Evolutionary conservation across 2,888 invertebrate species (phyloP).

Genomic region (Poecilobothrus nobilitatus): DNA sequence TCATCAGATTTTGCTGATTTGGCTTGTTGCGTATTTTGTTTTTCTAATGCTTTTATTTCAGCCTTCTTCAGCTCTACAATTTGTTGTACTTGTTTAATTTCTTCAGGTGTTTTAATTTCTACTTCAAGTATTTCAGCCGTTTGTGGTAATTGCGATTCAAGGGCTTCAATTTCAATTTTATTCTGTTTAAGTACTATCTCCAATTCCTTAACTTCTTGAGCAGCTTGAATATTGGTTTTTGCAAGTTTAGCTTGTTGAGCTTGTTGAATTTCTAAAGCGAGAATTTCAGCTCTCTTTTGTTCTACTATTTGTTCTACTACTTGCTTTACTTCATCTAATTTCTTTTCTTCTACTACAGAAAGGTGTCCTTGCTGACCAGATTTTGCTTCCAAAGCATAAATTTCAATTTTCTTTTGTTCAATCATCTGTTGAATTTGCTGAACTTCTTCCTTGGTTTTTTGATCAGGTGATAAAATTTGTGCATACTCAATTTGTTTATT

Average conservation of each 20-base stretch:
- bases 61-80: background rate
- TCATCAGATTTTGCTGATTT: background rate
- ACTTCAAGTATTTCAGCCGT: background rate
- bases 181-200: too few species aligned
- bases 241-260: too few species aligned
- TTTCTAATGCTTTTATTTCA: background rate
- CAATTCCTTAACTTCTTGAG: too few species aligned
- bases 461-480: background rate
- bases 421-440: background rate
- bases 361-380: background rate
- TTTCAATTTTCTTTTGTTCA: slow-evolving; percentile 1
- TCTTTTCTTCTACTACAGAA: background rate
- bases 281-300: background rate
- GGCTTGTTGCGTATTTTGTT: background rate
- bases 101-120: background rate
- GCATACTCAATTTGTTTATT: too few species aligned
- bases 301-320: background rate
- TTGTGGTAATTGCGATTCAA: too few species aligned
- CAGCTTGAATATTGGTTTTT: too few species aligned
- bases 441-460: background rate
- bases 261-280: background rate
- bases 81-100: background rate
- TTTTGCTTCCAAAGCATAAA: background rate
- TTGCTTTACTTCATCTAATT: background rate
- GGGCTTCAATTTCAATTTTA: too few species aligned